These are phyloP conservation scores for Neuroterus valhalla DNA, from an alignment of 1,140 invertebrate species.

Conservation along the genomic window DNA sequence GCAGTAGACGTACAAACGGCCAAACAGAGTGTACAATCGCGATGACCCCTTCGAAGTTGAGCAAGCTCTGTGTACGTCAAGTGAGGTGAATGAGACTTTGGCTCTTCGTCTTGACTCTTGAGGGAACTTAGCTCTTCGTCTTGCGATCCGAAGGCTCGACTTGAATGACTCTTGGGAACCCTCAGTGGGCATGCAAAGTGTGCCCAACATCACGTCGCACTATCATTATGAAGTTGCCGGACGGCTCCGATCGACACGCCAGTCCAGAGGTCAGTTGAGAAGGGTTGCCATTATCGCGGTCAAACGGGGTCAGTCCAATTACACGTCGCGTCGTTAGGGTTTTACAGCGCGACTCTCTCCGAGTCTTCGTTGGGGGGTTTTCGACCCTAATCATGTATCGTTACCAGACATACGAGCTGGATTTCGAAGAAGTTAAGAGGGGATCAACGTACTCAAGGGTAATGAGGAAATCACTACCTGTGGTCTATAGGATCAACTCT, in stretches of 20 bases:
- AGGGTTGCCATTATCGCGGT: conserved; percentile 65
- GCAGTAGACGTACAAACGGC: not conserved
- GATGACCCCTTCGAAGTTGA: conserved; percentile 29
- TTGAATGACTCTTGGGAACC: conserved; percentile 18
- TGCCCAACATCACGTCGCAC: conserved; percentile 14
- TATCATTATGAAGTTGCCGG: conserved; percentile 35
- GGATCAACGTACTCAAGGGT: not conserved
- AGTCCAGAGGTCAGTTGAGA: conserved; percentile 35
- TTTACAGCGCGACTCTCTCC: conserved; percentile 42
- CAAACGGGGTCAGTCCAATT: conserved; percentile 68
- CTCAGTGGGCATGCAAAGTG: conserved; percentile 23
- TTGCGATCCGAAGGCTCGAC: not conserved
- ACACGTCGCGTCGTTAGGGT: conserved; percentile 57
- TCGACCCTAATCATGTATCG: conserved; percentile 25
- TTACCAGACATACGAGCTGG: not conserved
- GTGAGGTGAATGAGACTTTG: conserved; percentile 30
- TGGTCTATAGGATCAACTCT: not conserved
- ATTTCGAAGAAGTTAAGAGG: not conserved
- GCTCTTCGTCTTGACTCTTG: not conserved
- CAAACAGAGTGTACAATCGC: conserved; percentile 1
- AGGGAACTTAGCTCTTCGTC: too few species aligned
- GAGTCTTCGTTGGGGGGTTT: not conserved
- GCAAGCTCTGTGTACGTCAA: not conserved
- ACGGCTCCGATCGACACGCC: conserved; percentile 14
- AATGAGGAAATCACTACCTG: conserved; percentile 9